Conservation (phyloP, 2,113 vertebrate genomes). For the Alligator mississippiensis region DNA sequence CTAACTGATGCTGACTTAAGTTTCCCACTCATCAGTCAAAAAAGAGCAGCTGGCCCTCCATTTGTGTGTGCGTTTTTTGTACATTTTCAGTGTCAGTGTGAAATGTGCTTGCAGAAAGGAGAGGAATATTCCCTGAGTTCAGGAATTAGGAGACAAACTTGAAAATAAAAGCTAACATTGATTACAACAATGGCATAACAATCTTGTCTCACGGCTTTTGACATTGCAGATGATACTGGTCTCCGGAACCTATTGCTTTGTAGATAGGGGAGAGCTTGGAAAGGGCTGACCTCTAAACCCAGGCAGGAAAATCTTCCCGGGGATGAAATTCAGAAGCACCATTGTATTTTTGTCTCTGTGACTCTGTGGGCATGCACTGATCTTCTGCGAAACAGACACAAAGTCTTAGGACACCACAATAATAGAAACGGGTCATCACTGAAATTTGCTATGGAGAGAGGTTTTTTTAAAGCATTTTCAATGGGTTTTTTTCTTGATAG, state of each 20-base stretch:
- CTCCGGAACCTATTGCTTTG: neutral
- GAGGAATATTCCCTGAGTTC: neutral
- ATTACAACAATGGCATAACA: no score
- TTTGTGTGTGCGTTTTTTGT: neutral
- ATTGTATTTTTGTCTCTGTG: neutral
- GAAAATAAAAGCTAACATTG: neutral
- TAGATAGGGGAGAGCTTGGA: neutral
- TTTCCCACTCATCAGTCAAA: neutral
- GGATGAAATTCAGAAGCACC: neutral
- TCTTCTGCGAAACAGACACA: neutral
- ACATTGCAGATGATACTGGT: neutral
- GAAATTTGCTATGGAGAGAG: neutral
- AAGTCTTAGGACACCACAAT: neutral
- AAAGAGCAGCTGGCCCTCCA: neutral
- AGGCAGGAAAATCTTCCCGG: neutral
- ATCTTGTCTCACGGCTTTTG: neutral
- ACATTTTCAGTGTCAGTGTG: neutral
- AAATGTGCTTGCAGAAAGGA: neutral
- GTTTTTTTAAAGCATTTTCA: neutral
- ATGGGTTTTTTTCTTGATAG: slow-evolving; percentile 4
- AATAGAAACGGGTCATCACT: slow-evolving; percentile 13
- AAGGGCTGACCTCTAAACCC: neutral
- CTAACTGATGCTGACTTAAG: neutral
- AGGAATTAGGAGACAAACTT: neutral
- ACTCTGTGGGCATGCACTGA: no score